These are phyloP conservation scores for Mycetomoellerius zeteki DNA, from an alignment of 1,140 invertebrate genomes.

Conservation along the genomic window DNA sequence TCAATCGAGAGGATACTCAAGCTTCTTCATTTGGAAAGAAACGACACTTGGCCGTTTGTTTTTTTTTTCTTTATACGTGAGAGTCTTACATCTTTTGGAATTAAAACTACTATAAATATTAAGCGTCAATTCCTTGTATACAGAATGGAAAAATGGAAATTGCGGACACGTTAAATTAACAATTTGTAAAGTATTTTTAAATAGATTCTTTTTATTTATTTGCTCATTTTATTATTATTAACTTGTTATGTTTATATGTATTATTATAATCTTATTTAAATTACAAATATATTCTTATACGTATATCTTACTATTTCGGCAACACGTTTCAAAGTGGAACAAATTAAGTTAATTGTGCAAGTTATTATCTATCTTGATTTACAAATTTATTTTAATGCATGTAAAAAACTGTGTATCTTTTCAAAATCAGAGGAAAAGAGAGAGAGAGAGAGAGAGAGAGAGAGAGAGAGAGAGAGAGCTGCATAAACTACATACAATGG, in stretches of 20 bases:
- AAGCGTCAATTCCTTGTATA: not conserved
- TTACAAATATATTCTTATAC: not conserved
- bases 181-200: not conserved
- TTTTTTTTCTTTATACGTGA: constrained; percentile 6
- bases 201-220: not conserved
- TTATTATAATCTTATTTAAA: not conserved
- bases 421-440: not conserved
- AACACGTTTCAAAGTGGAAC: not conserved
- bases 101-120: not conserved
- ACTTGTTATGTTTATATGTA: not conserved
- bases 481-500: constrained; percentile 14
- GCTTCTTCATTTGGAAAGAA: not conserved
- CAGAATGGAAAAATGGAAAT: not conserved
- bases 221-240: constrained; percentile 1
- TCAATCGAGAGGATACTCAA: constrained; percentile 31
- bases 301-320: not conserved
- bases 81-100: not conserved
- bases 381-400: not conserved
- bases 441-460: not conserved
- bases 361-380: not conserved
- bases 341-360: not conserved
- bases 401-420: not conserved
- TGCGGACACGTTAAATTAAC: not conserved
- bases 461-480: not conserved
- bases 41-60: constrained; percentile 8